Percentiles rank a stretch among this genome's conserved stretches.
Evolutionary conservation across 2,888 invertebrate genomes (phyloP).

Genomic region (Polyommatus icarus): DNA sequence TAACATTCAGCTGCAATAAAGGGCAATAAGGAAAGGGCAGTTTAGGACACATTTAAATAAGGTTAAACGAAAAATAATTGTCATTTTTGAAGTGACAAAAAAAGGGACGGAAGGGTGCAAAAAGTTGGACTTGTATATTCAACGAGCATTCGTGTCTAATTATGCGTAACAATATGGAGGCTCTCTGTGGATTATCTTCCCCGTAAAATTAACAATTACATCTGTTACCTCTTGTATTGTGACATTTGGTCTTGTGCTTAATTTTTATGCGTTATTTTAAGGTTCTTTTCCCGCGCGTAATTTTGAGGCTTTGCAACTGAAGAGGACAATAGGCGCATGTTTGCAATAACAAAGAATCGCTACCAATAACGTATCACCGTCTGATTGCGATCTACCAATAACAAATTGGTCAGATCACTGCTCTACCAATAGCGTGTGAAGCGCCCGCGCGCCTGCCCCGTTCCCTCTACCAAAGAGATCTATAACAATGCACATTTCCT

Average conservation of each 20-base stretch:
- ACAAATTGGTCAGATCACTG: too few species aligned
- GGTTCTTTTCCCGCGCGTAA: too few species aligned
- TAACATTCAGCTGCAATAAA: not conserved
- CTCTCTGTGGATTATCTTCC: conserved; percentile 2
- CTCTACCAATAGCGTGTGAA: too few species aligned
- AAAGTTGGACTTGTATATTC: conserved; percentile 19
- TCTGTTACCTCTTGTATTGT: conserved; percentile 3
- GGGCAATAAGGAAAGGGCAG: not conserved
- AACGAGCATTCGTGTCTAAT: conserved; percentile 21
- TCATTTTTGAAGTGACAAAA: conserved; percentile 26
- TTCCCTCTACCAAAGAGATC: too few species aligned
- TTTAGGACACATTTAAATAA: not conserved
- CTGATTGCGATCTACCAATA: too few species aligned
- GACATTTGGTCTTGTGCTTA: not conserved
- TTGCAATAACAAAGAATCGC: too few species aligned
- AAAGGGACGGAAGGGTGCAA: conserved; percentile 15
- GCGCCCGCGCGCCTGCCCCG: too few species aligned
- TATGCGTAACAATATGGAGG: conserved; percentile 12
- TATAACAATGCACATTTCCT: too few species aligned
- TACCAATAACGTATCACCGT: too few species aligned
- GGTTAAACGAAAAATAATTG: not conserved
- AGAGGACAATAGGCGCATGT: too few species aligned
- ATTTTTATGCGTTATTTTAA: not conserved
- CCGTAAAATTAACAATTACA: conserved; percentile 16
- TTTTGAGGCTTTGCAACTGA: too few species aligned